Evolutionary conservation across 2,888 invertebrate genomes (phyloP).

Genomic region (Adelphocoris suturalis): DNA sequence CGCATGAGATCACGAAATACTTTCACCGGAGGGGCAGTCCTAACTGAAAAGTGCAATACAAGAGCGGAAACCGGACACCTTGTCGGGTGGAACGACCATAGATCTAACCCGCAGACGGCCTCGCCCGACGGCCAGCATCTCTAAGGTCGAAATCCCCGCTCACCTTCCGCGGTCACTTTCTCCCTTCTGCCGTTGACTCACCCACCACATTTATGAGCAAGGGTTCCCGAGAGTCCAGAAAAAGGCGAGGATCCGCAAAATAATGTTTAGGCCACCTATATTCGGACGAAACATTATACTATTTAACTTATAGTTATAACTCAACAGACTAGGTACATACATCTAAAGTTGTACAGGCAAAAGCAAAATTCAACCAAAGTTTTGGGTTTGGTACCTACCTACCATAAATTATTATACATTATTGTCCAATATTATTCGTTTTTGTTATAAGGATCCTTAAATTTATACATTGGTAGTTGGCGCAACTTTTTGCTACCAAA

Average conservation of each 20-base stretch:
- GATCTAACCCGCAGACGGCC: neutral
- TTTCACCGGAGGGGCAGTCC: neutral
- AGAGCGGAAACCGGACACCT: slow-evolving; percentile 15
- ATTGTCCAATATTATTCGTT: too few relatives aligned
- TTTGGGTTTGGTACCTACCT: too few relatives aligned
- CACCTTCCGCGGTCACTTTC: slow-evolving; percentile 33
- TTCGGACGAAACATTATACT: too few relatives aligned
- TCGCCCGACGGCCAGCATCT: slow-evolving; percentile 1
- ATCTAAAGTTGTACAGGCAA: too few relatives aligned
- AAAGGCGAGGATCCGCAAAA: neutral
- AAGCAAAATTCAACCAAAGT: too few relatives aligned
- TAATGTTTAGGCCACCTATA: too few relatives aligned
- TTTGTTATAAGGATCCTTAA: too few relatives aligned
- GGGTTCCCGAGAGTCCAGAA: neutral
- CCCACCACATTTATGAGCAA: neutral
- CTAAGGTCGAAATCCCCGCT: neutral
- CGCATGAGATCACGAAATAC: neutral
- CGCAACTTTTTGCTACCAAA: too few relatives aligned
- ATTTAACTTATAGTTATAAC: too few relatives aligned
- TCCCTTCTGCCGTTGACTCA: neutral
- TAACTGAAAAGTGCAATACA: slow-evolving; percentile 14
- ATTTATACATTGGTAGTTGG: too few relatives aligned
- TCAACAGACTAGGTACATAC: too few relatives aligned
- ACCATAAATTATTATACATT: too few relatives aligned
- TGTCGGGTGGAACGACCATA: neutral